phyloP scores from a whole-genome alignment of 2,888 invertebrate genomes.

The Latrodectus hesperus region DNA sequence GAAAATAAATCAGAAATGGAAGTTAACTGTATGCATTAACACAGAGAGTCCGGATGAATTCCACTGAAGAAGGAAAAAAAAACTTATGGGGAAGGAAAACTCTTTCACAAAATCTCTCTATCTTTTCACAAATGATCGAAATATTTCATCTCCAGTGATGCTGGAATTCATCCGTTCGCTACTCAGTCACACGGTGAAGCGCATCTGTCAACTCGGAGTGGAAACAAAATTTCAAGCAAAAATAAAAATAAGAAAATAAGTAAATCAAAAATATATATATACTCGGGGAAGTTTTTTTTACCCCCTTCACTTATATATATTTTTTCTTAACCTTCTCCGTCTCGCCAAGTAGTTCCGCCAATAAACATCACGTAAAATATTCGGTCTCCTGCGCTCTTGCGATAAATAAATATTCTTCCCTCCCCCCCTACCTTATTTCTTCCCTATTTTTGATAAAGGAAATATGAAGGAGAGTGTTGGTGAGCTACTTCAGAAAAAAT shows the following conservation, averaged over 20 bases:
- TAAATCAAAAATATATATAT: slow-evolving; percentile 5
- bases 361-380: slow-evolving; percentile 60
- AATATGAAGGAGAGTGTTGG: neutral
- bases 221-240: slow-evolving; percentile 39
- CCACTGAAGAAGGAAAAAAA: neutral
- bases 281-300: slow-evolving; percentile 10
- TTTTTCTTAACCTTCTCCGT: neutral
- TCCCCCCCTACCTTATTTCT: neutral
- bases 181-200: slow-evolving; percentile 33
- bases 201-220: slow-evolving; percentile 41
- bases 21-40: too few relatives aligned
- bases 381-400: slow-evolving; percentile 31
- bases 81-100: slow-evolving; percentile 1
- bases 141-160: slow-evolving; percentile 52
- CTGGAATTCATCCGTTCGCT: slow-evolving; percentile 37
- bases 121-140: slow-evolving; percentile 45
- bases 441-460: slow-evolving; percentile 32
- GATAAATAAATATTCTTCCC: slow-evolving; percentile 49
- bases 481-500: neutral
- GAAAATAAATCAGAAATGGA: too few relatives aligned
- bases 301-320: neutral
- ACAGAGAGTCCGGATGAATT: too few relatives aligned
- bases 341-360: slow-evolving; percentile 21
- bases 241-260: neutral
- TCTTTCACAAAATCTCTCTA: slow-evolving; percentile 13